Evolutionary conservation across 92 coral and sea anemone genomes (phyloP).

Genomic region (Zoanthus sociatus): DNA sequence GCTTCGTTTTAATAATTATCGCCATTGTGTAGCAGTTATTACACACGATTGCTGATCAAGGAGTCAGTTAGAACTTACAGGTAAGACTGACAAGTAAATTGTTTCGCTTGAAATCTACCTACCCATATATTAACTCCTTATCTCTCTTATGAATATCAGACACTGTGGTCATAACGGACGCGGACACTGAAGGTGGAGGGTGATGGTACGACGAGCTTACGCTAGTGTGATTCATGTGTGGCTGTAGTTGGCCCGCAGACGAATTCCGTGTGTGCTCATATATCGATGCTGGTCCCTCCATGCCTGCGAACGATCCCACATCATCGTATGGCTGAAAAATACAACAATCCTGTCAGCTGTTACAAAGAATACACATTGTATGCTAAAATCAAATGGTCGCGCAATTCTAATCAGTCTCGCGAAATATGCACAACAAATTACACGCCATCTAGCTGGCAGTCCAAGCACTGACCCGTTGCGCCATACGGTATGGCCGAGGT

Average conservation of each 20-base stretch:
- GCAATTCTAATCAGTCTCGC: conserved; percentile 59
- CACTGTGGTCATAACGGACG: conserved; percentile 98
- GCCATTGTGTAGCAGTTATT: conserved; percentile 48
- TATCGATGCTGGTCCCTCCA: conserved; percentile 98
- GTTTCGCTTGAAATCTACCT: conserved; percentile 77
- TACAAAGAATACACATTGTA: conserved; percentile 54
- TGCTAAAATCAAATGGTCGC: conserved; percentile 44
- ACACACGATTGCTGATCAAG: conserved; percentile 58
- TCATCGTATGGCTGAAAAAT: conserved; percentile 96
- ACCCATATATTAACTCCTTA: conserved; percentile 99
- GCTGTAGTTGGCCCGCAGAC: conserved; percentile 82
- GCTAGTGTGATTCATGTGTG: conserved; percentile 92
- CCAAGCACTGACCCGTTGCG: conserved; percentile 97
- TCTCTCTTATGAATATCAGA: conserved; percentile 99
- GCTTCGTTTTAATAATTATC: conserved; percentile 54
- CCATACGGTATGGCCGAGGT: conserved; percentile 86
- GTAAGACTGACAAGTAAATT: conserved; percentile 87
- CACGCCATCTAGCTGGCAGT: conserved; percentile 67
- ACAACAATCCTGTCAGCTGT: conserved; percentile 74
- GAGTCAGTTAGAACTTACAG: conserved; percentile 62
- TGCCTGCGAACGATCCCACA: conserved; percentile 87
- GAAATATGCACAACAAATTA: conserved; percentile 61
- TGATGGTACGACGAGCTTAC: conserved; percentile 95
- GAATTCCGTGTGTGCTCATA: conserved; percentile 73
- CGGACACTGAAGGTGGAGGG: conserved; percentile 82